Base-by-base conservation (phyloP, 1,140 invertebrate genomes). In the Magallana angulata region DNA sequence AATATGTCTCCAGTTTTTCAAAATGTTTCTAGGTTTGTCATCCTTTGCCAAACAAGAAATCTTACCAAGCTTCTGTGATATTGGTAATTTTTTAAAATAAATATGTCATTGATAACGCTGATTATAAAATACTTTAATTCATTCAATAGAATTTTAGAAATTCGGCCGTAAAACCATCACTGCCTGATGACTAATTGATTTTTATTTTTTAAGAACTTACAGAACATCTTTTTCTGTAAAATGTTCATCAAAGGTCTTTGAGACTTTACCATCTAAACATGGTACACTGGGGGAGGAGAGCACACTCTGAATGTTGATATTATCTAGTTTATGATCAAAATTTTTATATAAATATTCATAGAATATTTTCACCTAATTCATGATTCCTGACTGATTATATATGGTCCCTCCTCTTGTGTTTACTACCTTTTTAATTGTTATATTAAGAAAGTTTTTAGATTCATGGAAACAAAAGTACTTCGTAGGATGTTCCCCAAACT, bases 91-190 rank as follows among this genome's bases (percentile, higher is more conserved):
- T 59, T 48, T 59, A 12, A 68, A 6, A 24, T 12, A 84, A 87
- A 87, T 16, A 12, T 18, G 81, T 88, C 14, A 84, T 86, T 87
- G 30, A 85, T 30, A n/a, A 88, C 85, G 57, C 87, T 83, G 7
- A 89, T 56, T 1, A 87, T 9, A 87, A 82, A 87, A 16, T 62
- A 8, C 7, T 82, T 60, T 16, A 87, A 59, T 83, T 87, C 76
- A 8, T 36, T 87, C 86, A 87, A 64, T 87, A 89, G 18, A 87
- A 64, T 81, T 84, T 81, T 82, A 30, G 80, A 85, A 85, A 88
- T 16, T 6, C 18, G 5, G 36, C 57, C 56, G 82, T 59, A 71
- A 85, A 85, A 57, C 88, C 88, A 56, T 7, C 12, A 48, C 8
- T 81, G 2, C 87, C 80, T 16, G 87, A 80, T 6, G 59, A 56